Conservation (phyloP, 2,888 invertebrate species). For the Zygothrica quintamaculata region DNA sequence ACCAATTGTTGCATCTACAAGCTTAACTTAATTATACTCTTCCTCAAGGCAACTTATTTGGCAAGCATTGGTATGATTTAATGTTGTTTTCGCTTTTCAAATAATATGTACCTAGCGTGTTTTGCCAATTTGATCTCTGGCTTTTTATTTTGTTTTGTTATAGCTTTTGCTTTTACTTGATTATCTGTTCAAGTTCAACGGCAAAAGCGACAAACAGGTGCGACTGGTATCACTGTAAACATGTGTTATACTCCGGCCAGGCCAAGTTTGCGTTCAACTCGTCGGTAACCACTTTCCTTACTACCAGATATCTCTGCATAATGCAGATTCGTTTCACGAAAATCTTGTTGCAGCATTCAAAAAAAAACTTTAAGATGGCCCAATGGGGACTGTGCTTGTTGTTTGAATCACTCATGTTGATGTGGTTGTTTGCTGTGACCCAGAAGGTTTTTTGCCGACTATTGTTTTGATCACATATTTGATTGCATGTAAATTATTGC, state of each 20-base stretch:
- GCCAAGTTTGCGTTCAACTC: constrained; percentile 9
- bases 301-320: constrained; percentile 3
- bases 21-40: background rate
- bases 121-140: constrained; percentile 6
- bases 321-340: constrained; percentile 12
- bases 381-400: background rate
- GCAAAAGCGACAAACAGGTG: constrained; percentile 35
- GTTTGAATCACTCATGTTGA: constrained; percentile 2
- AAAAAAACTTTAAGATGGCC: constrained; percentile 1
- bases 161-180: constrained; percentile 17
- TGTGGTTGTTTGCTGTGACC: constrained; percentile 39
- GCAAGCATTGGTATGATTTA: constrained; percentile 7
- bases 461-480: constrained; percentile 34
- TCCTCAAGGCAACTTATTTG: background rate
- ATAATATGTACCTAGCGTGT: background rate
- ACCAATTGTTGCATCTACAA: background rate
- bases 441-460: constrained; percentile 21
- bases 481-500: constrained; percentile 46
- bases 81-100: constrained; percentile 19
- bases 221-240: constrained; percentile 20
- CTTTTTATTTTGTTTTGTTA: constrained; percentile 16
- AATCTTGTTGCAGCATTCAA: constrained; percentile 10
- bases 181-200: constrained; percentile 68
- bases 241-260: constrained; percentile 1
- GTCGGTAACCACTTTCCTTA: constrained; percentile 37